Evolutionary conservation across 2,797 vertebrate genomes (phyloP), one percentile per base, ranked within the genome.

Genomic region (Naso thynnoides): DNA sequence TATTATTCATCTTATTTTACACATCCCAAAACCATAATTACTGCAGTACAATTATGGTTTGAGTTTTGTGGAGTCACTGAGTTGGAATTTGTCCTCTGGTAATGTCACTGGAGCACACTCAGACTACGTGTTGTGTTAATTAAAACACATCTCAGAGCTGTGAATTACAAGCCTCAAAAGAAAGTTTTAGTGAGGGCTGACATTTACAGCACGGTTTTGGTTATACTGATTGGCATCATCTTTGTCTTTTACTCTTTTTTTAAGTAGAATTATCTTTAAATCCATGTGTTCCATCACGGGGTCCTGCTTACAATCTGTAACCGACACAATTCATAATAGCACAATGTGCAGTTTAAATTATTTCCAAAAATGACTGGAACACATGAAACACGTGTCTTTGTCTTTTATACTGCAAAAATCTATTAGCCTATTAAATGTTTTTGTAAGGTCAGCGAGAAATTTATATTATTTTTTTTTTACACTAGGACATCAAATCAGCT

Each of bases 1-100:
- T 67, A 84, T 91, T 81, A 84, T 85, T 79, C 64, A 81, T 73
- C 73, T 58, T 21, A 54, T 84, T 79, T 76, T 61, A 77, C 62
- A 84, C 68, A 55, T 78, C 70, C 64, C 60, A 57, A 75, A 83
- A 78, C 56, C 66, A 58, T 72, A 73, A 75, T 69, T 42, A 57
- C 54, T 73, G 65, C 13, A 27, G 63, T 29, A 45, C 19, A 56
- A 44, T 54, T 70, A 72, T 76, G 62, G 64, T 79, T 75, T 61
- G 47, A 74, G 48, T 39, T 72, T 73, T 76, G 61, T 63, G 67
- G 81, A 82, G 72, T 63, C 54, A 21, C 50, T n/a, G 75, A 69
- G 61, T 65, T 79, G 71, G 70, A 86, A 67, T 80, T 53, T 81
- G 69, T 86, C 78, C 79, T 83, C 64, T 53, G 81, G 84, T 83